Percentiles rank a stretch among this genome's conserved stretches.
These are phyloP conservation scores for Molossus alvarezi DNA, from an alignment of 2,797 vertebrate genomes.

Conservation along the genomic window DNA sequence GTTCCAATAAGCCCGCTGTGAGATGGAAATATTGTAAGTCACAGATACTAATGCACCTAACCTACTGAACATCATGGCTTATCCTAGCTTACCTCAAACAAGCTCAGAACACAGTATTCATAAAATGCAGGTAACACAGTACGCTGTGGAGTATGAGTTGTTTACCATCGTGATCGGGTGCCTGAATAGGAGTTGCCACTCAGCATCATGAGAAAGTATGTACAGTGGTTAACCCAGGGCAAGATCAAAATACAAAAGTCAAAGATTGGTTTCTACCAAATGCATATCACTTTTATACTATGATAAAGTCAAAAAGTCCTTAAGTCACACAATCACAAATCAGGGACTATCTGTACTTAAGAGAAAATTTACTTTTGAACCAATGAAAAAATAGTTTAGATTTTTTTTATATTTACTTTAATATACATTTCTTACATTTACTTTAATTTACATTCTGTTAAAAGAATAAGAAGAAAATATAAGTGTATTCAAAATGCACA, in stretches of 20 bases:
- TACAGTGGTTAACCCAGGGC: neutral
- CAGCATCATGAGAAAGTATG: neutral
- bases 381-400: neutral
- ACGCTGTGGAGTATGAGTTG: too few species aligned
- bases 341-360: neutral
- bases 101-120: neutral
- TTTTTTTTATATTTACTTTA: slow-evolving; percentile 1
- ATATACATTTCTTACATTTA: neutral
- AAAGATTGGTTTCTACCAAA: neutral
- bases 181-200: neutral
- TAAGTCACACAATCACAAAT: neutral
- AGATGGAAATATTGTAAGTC: neutral
- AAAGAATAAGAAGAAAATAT: neutral
- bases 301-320: neutral
- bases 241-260: neutral
- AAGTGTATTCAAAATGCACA: neutral
- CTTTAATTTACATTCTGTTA: neutral
- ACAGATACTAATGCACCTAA: neutral
- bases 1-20: neutral
- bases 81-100: neutral
- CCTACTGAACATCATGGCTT: neutral
- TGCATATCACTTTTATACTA: neutral
- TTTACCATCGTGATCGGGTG: neutral
- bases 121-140: neutral
- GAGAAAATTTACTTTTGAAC: neutral